Evolutionary conservation across 2,888 invertebrate species (phyloP).

Genomic region (Autographa pulchrina): DNA sequence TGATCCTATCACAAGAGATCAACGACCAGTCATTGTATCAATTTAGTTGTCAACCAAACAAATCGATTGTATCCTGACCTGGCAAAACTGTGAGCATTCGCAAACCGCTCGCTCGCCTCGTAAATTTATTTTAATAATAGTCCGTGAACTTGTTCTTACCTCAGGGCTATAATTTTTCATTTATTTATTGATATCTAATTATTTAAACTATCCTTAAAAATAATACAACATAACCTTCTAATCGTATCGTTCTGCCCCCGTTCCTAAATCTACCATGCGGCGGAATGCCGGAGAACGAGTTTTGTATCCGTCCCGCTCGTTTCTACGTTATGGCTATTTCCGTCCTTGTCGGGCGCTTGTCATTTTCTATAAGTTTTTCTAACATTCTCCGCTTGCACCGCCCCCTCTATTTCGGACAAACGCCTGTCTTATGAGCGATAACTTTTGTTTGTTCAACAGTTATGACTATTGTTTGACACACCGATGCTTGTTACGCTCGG

Average conservation of each 20-base stretch:
- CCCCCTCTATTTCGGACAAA: constrained; percentile 85
- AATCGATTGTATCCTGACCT: constrained; percentile 54
- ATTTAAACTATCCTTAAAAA: constrained; percentile 81
- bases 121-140: constrained; percentile 69
- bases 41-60: constrained; percentile 62
- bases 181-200: constrained; percentile 75
- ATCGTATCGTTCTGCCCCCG: constrained; percentile 88
- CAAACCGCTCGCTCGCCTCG: constrained; percentile 61
- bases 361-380: constrained; percentile 90
- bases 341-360: constrained; percentile 86
- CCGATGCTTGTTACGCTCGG: constrained; percentile 84
- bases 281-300: constrained; percentile 88
- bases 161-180: constrained; percentile 72
- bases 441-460: constrained; percentile 86
- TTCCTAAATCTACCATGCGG: constrained; percentile 89
- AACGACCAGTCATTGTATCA: constrained; percentile 54
- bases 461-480: constrained; percentile 86
- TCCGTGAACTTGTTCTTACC: constrained; percentile 59
- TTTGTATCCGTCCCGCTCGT: constrained; percentile 85
- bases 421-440: constrained; percentile 81
- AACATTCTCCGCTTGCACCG: constrained; percentile 84
- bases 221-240: constrained; percentile 87
- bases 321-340: constrained; percentile 78
- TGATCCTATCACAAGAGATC: constrained; percentile 47
- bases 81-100: constrained; percentile 53